Evolutionary conservation across 2,113 vertebrate genomes (phyloP).

Genomic region (Ceyx cyanopectus): DNA sequence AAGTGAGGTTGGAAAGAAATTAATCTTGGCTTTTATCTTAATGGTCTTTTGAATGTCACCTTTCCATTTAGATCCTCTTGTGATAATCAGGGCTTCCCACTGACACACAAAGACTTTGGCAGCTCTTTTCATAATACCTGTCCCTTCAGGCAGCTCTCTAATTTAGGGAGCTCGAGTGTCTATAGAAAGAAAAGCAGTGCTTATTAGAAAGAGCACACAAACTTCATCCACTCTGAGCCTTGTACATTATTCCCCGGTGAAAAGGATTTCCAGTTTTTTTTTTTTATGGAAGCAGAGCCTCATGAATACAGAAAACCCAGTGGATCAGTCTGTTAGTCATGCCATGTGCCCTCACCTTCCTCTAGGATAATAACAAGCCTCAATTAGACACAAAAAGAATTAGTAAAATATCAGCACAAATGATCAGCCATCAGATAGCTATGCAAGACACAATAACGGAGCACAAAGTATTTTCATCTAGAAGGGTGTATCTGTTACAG

Average conservation of each 20-base stretch:
- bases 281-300: neutral
- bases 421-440: neutral
- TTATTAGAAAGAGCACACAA: conserved; percentile 40
- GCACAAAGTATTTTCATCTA: neutral
- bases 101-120: conserved; percentile 32
- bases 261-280: conserved; percentile 11
- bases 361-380: neutral
- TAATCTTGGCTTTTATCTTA: conserved; percentile 51
- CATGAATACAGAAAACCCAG: conserved; percentile 55
- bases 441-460: neutral
- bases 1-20: conserved; percentile 31
- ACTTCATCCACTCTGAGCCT: conserved; percentile 37
- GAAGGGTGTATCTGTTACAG: neutral
- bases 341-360: neutral
- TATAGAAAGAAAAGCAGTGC: conserved; percentile 13
- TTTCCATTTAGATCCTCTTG: conserved; percentile 47
- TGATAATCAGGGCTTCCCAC: conserved; percentile 39
- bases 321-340: neutral
- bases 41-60: conserved; percentile 62
- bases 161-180: conserved; percentile 37
- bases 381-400: conserved; percentile 5
- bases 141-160: conserved; percentile 34
- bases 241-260: neutral
- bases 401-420: neutral
- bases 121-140: conserved; percentile 51